Percentiles rank a stretch among this genome's conserved stretches.
Evolutionary conservation across 2,113 vertebrate genomes (phyloP).

Genomic region (Poecile atricapillus): DNA sequence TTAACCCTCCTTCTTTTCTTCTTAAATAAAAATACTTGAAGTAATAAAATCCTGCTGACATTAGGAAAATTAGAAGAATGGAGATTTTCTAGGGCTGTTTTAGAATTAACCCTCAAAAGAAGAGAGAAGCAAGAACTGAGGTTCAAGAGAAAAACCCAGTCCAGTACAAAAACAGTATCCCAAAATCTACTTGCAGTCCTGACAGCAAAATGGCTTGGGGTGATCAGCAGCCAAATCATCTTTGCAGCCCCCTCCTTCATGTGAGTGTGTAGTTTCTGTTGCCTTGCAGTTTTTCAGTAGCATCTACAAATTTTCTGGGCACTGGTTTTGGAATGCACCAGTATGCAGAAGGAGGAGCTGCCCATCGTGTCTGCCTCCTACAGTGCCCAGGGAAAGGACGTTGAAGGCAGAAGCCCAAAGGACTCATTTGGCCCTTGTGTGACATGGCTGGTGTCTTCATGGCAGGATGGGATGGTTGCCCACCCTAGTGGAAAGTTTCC

Average conservation of each 20-base stretch:
- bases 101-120: not conserved
- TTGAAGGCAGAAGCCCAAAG: not conserved
- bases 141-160: not conserved
- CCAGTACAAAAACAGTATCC: not conserved
- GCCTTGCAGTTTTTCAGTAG: not conserved
- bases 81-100: not conserved
- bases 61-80: not conserved
- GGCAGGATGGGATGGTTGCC: not conserved
- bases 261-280: not conserved
- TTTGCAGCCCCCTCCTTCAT: not conserved
- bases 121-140: not conserved
- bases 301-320: not conserved
- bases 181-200: not conserved
- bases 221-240: not conserved
- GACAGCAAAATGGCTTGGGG: not conserved
- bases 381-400: not conserved
- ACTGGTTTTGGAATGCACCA: not conserved
- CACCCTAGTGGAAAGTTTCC: rapidly evolving
- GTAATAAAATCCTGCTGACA: not conserved
- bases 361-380: not conserved
- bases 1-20: not conserved
- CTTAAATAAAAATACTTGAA: not conserved
- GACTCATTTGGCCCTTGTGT: not conserved
- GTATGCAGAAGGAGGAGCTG: not conserved
- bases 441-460: not conserved